Conservation (phyloP, 2,888 invertebrate species). For the Luperina nickerlii region DNA sequence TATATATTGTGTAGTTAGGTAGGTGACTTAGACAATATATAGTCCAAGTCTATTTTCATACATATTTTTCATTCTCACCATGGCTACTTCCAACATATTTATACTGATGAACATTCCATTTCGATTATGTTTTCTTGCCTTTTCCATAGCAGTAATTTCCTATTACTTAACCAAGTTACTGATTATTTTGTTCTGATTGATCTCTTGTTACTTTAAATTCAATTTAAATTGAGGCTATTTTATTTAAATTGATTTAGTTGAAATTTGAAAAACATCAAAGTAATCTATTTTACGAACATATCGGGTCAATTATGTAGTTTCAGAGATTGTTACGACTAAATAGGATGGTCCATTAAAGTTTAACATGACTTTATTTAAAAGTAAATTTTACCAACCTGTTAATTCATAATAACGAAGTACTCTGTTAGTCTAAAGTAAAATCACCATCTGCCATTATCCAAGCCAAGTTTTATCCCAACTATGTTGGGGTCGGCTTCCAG, state of each 20-base stretch:
- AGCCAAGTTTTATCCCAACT: too few relatives aligned
- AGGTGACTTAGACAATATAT: too few relatives aligned
- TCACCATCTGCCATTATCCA: too few relatives aligned
- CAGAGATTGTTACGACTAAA: background rate
- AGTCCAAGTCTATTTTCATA: background rate
- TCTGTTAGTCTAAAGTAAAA: background rate
- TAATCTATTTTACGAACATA: background rate
- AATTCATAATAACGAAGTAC: background rate
- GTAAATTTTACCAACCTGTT: background rate
- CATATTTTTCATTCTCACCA: background rate
- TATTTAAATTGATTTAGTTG: background rate
- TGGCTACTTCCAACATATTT: background rate
- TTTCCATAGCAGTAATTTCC: background rate
- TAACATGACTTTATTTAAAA: background rate
- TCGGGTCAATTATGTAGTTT: background rate
- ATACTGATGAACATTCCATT: background rate
- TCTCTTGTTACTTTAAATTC: background rate
- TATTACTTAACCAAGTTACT: background rate
- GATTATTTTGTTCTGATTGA: background rate
- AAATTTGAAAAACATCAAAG: background rate
- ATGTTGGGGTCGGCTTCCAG: too few relatives aligned
- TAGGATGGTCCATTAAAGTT: background rate
- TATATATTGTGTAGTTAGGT: background rate
- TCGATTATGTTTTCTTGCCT: background rate
- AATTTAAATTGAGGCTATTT: background rate